These are phyloP conservation scores for Apomyelois bistriatella DNA, from an alignment of 2,888 invertebrate species.

Conservation along the genomic window DNA sequence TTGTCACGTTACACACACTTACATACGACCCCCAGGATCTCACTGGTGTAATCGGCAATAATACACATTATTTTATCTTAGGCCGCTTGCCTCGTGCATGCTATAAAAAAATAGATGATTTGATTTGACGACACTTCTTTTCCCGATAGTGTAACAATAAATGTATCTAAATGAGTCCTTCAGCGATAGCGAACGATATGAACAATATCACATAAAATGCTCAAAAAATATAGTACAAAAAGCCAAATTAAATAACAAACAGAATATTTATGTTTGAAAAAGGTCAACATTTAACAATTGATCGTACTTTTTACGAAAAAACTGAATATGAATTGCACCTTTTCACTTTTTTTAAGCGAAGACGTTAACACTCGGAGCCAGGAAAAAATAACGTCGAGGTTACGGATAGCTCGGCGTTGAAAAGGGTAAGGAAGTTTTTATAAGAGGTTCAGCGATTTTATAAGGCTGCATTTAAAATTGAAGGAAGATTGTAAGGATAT, in stretches of 20 bases:
- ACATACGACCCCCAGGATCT: slow-evolving; percentile 19
- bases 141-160: too few species aligned
- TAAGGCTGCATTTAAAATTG: background rate
- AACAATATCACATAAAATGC: too few species aligned
- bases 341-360: slow-evolving; percentile 14
- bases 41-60: slow-evolving; percentile 10
- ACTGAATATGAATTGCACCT: background rate
- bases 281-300: too few species aligned
- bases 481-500: background rate
- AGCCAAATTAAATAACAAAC: too few species aligned
- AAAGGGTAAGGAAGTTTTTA: slow-evolving; percentile 14
- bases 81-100: too few species aligned
- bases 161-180: too few species aligned
- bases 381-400: slow-evolving; percentile 15
- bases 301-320: too few species aligned
- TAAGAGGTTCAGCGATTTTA: background rate
- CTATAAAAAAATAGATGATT: too few species aligned
- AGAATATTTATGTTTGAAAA: too few species aligned
- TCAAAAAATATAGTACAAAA: too few species aligned
- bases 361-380: slow-evolving; percentile 8
- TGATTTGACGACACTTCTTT: too few species aligned
- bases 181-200: too few species aligned
- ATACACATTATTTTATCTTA: slow-evolving; percentile 14
- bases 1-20: slow-evolving; percentile 37
- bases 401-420: slow-evolving; percentile 14